phyloP scores from a whole-genome alignment of 30 jellyfish, hydroid and myxozoan species.

The Catostylus mosaicus region DNA sequence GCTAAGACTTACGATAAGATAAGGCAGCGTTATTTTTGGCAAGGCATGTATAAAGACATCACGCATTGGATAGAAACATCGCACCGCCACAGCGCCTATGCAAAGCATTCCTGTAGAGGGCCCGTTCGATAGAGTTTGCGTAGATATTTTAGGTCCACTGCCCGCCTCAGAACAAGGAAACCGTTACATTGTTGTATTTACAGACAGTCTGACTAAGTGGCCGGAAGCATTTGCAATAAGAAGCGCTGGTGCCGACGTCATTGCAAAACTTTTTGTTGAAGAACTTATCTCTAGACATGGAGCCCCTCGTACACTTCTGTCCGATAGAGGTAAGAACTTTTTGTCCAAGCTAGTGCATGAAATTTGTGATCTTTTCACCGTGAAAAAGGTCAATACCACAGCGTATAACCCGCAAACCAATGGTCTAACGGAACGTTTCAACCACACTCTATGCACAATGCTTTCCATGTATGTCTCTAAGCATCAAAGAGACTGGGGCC shows the following conservation, averaged over 20 bases:
- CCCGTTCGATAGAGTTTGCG: conserved; percentile 63
- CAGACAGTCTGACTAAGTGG: conserved; percentile 59
- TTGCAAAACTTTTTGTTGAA: conserved; percentile 55
- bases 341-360: conserved; percentile 41
- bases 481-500: too few species aligned
- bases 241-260: conserved; percentile 15
- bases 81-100: conserved; percentile 65
- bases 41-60: too few species aligned
- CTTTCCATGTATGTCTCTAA: too few species aligned
- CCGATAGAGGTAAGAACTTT: too few species aligned
- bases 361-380: conserved; percentile 32
- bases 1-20: conserved; percentile 58
- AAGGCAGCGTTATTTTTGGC: too few species aligned
- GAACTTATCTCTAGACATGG: conserved; percentile 59
- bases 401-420: conserved; percentile 13
- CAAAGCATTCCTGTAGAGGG: conserved; percentile 71
- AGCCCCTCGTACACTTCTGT: conserved; percentile 61
- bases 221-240: conserved; percentile 55
- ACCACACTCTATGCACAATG: too few species aligned
- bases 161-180: conserved; percentile 37
- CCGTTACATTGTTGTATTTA: conserved; percentile 48
- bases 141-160: conserved; percentile 60
- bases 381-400: conserved; percentile 63
- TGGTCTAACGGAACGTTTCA: conserved; percentile 1
- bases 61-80: conserved; percentile 40